Conservation (phyloP, 2,888 invertebrate species). For the Dryococelus australis region DNA sequence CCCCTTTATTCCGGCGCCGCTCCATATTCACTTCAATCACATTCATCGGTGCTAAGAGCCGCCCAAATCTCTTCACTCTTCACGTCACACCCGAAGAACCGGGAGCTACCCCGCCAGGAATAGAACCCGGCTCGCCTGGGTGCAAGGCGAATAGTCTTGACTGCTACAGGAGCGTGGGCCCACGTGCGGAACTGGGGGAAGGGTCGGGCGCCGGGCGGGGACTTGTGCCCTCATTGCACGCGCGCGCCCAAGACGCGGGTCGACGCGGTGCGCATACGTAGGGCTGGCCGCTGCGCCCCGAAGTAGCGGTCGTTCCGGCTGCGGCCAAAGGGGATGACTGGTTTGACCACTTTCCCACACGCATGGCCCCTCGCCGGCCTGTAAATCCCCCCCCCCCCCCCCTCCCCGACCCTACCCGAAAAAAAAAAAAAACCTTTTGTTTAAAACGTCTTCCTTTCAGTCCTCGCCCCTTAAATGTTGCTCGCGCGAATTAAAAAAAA, state of each 20-base stretch:
- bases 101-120: no score
- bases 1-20: no score
- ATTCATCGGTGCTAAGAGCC: no score
- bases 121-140: no score
- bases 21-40: no score
- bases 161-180: no score
- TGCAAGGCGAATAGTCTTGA: no score
- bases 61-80: no score
- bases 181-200: no score
- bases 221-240: neutral
- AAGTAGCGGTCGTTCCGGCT: neutral
- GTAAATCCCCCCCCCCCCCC: neutral
- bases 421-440: neutral
- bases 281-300: neutral
- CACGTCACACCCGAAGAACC: no score
- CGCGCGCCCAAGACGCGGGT: neutral
- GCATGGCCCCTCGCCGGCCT: neutral
- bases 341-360: constrained; percentile 16
- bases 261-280: neutral
- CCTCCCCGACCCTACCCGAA: no score
- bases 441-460: constrained; percentile 4
- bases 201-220: no score
- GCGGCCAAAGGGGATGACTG: neutral
- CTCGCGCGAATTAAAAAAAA: neutral
- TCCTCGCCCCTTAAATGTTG: neutral